phyloP scores from a whole-genome alignment of 2,113 vertebrate species.

The Solea solea region DNA sequence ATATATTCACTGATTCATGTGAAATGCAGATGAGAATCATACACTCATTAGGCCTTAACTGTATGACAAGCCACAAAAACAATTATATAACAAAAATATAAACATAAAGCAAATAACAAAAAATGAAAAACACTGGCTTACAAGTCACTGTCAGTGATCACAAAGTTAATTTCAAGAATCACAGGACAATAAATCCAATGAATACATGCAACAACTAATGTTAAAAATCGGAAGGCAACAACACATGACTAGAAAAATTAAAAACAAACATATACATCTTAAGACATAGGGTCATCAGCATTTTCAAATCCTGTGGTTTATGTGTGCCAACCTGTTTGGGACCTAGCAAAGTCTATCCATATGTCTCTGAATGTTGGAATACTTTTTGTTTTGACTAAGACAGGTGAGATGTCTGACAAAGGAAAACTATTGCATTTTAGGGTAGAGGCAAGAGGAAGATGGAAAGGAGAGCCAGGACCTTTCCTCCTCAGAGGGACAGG shows the following conservation, averaged over 20 bases:
- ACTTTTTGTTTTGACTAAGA: constrained; percentile 20
- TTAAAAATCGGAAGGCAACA: neutral
- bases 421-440: constrained; percentile 36
- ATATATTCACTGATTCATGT: too few species aligned
- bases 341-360: neutral
- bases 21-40: neutral
- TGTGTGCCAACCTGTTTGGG: constrained; percentile 27
- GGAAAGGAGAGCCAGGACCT: constrained; percentile 54
- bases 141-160: neutral
- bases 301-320: constrained; percentile 36
- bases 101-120: neutral
- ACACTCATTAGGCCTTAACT: neutral
- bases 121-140: neutral
- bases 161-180: neutral
- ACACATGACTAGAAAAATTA: neutral
- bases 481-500: constrained; percentile 54
- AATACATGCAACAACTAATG: neutral
- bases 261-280: too few species aligned
- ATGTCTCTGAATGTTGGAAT: constrained; percentile 7
- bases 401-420: constrained; percentile 56
- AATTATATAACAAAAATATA: too few species aligned
- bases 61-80: neutral
- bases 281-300: constrained; percentile 31
- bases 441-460: constrained; percentile 44
- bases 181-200: neutral